phyloP scores from a whole-genome alignment of 2,113 vertebrate genomes.

The Polypterus bichir region DNA sequence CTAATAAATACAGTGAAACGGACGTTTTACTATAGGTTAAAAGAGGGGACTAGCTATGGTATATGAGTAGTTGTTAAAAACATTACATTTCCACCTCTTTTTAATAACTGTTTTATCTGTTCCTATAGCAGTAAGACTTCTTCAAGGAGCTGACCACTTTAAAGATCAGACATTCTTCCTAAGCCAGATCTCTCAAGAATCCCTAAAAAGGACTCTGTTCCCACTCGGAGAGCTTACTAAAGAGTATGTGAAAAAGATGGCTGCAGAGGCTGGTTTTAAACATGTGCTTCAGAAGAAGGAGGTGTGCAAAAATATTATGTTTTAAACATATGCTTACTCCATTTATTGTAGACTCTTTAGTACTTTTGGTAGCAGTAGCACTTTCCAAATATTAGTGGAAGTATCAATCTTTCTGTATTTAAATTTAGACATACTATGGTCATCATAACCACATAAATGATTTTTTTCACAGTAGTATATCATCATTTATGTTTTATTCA shows the following conservation, averaged over 20 bases:
- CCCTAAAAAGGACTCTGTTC: constrained; percentile 74
- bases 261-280: constrained; percentile 69
- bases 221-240: constrained; percentile 89
- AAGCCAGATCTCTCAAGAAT: constrained; percentile 83
- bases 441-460: too few species aligned
- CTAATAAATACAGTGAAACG: too few species aligned
- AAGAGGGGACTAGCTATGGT: neutral
- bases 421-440: too few species aligned
- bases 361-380: too few species aligned
- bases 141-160: constrained; percentile 66
- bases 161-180: constrained; percentile 98
- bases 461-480: too few species aligned
- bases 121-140: constrained; percentile 62
- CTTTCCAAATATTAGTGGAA: too few species aligned
- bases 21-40: neutral
- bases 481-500: too few species aligned
- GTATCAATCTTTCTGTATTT: too few species aligned
- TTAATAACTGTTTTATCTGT: neutral
- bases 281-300: constrained; percentile 88
- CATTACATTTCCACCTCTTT: neutral
- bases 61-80: neutral
- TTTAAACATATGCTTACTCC: too few species aligned
- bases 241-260: constrained; percentile 80
- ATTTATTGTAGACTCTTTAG: too few species aligned
- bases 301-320: constrained; percentile 34